Percentiles rank a stretch among this genome's conserved stretches.
These are phyloP conservation scores for Synergus japonicus DNA, from an alignment of 2,888 invertebrate genomes.

Conservation along the genomic window DNA sequence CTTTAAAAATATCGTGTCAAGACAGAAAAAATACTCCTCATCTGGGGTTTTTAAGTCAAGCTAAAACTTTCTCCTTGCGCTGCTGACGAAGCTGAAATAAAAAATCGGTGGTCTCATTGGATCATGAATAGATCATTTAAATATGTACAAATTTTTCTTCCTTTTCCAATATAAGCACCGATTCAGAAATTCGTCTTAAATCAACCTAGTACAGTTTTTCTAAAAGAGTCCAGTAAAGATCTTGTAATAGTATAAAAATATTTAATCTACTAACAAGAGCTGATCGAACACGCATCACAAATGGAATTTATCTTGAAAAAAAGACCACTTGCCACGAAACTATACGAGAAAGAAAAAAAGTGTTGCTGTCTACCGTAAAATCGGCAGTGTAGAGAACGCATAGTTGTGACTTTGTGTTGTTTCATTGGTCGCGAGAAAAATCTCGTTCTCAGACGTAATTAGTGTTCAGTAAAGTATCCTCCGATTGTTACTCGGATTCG, in stretches of 20 bases:
- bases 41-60: background rate
- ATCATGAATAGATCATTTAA: slow-evolving; percentile 7
- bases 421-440: slow-evolving; percentile 28
- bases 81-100: background rate
- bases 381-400: slow-evolving; percentile 36
- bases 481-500: slow-evolving; percentile 10
- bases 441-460: background rate
- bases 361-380: slow-evolving; percentile 13
- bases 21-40: background rate
- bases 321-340: slow-evolving; percentile 6
- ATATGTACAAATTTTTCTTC: slow-evolving; percentile 18
- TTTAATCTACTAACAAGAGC: background rate
- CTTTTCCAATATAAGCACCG: background rate
- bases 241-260: slow-evolving; percentile 28
- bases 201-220: background rate
- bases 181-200: background rate
- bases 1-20: background rate
- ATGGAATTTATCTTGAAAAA: slow-evolving; percentile 10
- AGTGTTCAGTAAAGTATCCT: slow-evolving; percentile 16
- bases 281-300: slow-evolving; percentile 20
- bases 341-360: background rate
- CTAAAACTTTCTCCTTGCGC: background rate
- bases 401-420: slow-evolving; percentile 29
- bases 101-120: slow-evolving; percentile 1
- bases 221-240: background rate